Evolutionary conservation across 2,888 invertebrate genomes (phyloP).

Genomic region (Imbricaverruca yamaguchii): DNA sequence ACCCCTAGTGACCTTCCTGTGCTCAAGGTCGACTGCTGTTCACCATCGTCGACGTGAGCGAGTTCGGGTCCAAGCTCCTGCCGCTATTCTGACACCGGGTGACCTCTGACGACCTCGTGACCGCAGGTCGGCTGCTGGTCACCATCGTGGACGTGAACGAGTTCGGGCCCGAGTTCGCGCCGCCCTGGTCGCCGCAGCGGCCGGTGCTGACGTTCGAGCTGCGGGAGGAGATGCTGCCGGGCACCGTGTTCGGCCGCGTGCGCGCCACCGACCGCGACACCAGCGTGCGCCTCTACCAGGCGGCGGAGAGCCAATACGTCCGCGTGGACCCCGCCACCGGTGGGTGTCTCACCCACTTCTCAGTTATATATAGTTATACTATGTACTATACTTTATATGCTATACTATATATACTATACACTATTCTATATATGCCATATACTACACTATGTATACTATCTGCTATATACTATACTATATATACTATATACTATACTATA

Average conservation of each 20-base stretch:
- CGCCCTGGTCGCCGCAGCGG: slow-evolving; percentile 61
- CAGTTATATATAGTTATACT: too few relatives aligned
- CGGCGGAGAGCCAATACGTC: slow-evolving; percentile 39
- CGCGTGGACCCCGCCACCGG: background rate
- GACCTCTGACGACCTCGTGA: slow-evolving; percentile 33
- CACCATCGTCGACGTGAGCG: slow-evolving; percentile 54
- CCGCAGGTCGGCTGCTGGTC: slow-evolving; percentile 52
- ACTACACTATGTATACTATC: too few relatives aligned
- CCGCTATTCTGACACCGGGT: slow-evolving; percentile 58
- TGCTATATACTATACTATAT: too few relatives aligned
- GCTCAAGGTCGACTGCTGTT: too few relatives aligned
- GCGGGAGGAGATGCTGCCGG: slow-evolving; percentile 73
- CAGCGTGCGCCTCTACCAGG: slow-evolving; percentile 61
- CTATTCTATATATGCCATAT: too few relatives aligned
- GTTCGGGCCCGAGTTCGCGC: slow-evolving; percentile 53
- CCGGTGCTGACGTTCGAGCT: slow-evolving; percentile 59
- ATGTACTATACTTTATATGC: too few relatives aligned
- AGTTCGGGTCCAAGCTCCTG: slow-evolving; percentile 53
- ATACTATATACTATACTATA: too few relatives aligned
- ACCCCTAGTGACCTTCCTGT: too few relatives aligned
- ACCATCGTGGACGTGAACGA: slow-evolving; percentile 55
- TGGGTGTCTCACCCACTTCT: background rate
- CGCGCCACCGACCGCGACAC: slow-evolving; percentile 72
- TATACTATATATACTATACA: too few relatives aligned
- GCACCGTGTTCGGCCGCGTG: slow-evolving; percentile 66